These are phyloP conservation scores for Pyrochroa serraticornis DNA, from an alignment of 2,888 invertebrate species.

Conservation along the genomic window DNA sequence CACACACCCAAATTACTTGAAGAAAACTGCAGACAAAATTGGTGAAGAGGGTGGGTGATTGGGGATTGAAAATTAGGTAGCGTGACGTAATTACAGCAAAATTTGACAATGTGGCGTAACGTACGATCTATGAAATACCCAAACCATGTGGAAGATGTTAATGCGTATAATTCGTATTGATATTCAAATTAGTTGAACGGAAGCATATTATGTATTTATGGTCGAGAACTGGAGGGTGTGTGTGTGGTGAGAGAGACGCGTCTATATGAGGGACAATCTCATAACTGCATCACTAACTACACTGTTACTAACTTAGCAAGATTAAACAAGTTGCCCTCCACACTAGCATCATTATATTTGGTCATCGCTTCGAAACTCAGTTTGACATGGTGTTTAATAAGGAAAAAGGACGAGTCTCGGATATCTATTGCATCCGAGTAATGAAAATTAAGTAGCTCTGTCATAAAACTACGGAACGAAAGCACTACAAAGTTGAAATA, in stretches of 20 bases:
- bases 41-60: too few species aligned
- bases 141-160: constrained; percentile 29
- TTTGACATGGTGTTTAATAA: constrained; percentile 16
- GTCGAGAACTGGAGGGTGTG: constrained; percentile 12
- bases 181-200: constrained; percentile 33
- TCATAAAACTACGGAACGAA: constrained; percentile 11
- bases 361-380: constrained; percentile 27
- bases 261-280: constrained; percentile 29
- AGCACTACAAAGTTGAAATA: constrained; percentile 19
- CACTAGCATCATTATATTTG: constrained; percentile 32
- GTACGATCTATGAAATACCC: constrained; percentile 24
- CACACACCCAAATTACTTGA: too few species aligned
- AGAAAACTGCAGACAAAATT: too few species aligned
- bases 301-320: constrained; percentile 33
- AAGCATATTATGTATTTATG: constrained; percentile 21
- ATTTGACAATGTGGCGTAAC: constrained; percentile 22
- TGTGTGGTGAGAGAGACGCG: constrained; percentile 12
- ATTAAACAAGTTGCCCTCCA: constrained; percentile 36
- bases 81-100: constrained; percentile 13
- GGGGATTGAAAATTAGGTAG: constrained; percentile 7
- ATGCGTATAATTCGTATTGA: constrained; percentile 29
- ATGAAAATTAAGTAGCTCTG: constrained; percentile 19
- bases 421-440: constrained; percentile 16
- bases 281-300: constrained; percentile 36
- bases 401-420: constrained; percentile 8